A percentile compares a stretch with the other conserved stretches of the same genome.
Conservation (phyloP, 2,113 vertebrate species). For the Actenoides lindsayi region DNA sequence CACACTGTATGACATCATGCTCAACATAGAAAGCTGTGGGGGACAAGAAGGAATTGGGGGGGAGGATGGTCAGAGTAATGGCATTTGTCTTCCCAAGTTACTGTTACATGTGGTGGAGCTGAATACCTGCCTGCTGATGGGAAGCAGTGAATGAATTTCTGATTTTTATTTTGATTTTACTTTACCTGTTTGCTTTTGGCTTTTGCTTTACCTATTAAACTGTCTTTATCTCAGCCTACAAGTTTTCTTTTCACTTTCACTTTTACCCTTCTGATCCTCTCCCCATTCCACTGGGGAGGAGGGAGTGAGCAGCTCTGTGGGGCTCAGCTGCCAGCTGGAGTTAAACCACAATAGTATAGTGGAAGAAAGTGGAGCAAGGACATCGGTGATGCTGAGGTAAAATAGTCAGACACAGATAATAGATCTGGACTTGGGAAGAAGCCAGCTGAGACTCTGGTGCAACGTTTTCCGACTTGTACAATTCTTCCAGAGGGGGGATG, state of each 20-base stretch:
- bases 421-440: not conserved
- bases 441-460: not conserved
- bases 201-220: not conserved
- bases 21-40: not conserved
- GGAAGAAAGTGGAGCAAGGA: not conserved
- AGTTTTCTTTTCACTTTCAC: not conserved
- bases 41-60: not conserved
- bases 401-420: not conserved
- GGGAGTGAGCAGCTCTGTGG: not conserved
- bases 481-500: not conserved
- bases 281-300: too few relatives aligned
- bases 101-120: not conserved
- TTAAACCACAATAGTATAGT: fast-evolving
- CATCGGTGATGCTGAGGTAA: not conserved
- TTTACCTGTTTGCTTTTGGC: not conserved
- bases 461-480: not conserved
- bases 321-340: not conserved
- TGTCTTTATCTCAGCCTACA: not conserved
- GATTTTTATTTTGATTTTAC: not conserved
- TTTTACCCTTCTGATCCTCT: not conserved
- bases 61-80: not conserved
- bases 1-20: fast-evolving
- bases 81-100: not conserved
- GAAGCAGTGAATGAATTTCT: not conserved
- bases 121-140: not conserved